Conservation (phyloP, 1,140 invertebrate genomes). For the Bombus impatiens region DNA sequence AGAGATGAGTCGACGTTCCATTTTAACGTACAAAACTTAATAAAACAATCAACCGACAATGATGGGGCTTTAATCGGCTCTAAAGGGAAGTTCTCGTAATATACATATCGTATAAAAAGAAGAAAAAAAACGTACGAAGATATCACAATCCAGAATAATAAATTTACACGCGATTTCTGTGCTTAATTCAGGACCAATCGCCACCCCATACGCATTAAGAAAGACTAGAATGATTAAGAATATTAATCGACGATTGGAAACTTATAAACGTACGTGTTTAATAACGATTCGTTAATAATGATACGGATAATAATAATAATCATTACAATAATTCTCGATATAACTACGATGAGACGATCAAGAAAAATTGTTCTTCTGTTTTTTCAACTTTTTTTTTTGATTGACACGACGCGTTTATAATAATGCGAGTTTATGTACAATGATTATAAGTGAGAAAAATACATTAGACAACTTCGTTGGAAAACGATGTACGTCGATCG, state of each 20-base stretch:
- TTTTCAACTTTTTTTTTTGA: conserved; percentile 2
- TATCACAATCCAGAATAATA: conserved; percentile 47
- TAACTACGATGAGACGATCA: conserved; percentile 32
- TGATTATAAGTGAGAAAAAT: background rate
- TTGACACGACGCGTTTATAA: background rate
- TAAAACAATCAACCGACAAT: conserved; percentile 74
- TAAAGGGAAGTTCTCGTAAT: background rate
- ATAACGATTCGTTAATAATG: conserved; percentile 56
- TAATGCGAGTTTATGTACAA: conserved; percentile 49
- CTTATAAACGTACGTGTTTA: conserved; percentile 51
- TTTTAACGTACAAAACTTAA: conserved; percentile 58
- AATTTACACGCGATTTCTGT: conserved; percentile 33
- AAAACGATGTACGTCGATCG: background rate
- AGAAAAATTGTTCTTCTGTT: background rate
- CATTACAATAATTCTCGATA: conserved; percentile 26
- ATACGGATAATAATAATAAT: conserved; percentile 46
- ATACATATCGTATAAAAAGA: background rate
- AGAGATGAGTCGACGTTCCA: conserved; percentile 11
- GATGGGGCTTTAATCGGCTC: conserved; percentile 64
- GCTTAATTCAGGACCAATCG: conserved; percentile 61
- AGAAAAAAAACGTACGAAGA: background rate
- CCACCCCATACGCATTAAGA: conserved; percentile 73
- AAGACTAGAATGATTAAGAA: conserved; percentile 80
- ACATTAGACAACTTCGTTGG: background rate
- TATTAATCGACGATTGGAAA: conserved; percentile 63